phyloP scores from a whole-genome alignment of 2,888 invertebrate genomes.

The Drosophila histrio region DNA sequence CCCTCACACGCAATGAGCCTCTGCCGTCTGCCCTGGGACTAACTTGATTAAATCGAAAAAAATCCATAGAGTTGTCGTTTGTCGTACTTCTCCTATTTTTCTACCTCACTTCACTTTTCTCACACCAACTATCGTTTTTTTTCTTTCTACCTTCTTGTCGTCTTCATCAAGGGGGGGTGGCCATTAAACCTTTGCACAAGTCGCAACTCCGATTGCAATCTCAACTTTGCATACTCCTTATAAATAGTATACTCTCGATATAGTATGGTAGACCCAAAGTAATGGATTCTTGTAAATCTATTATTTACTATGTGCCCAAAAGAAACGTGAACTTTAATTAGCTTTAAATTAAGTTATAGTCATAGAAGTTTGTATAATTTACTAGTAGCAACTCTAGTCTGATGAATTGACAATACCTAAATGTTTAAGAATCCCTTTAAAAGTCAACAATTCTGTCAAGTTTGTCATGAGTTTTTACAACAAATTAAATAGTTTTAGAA shows the following conservation, averaged over 20 bases:
- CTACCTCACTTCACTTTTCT: not conserved
- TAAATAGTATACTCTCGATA: not conserved
- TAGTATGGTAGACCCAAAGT: not conserved
- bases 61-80: constrained; percentile 43
- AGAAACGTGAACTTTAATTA: not conserved
- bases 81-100: not conserved
- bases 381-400: not conserved
- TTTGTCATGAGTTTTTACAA: too few relatives aligned
- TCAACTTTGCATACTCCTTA: constrained; percentile 27
- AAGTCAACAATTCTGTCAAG: too few relatives aligned
- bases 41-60: constrained; percentile 59
- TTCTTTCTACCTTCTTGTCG: constrained; percentile 3
- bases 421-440: too few relatives aligned
- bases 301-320: not conserved
- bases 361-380: not conserved
- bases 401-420: not conserved
- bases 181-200: constrained; percentile 59
- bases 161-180: constrained; percentile 35
- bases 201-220: constrained; percentile 56
- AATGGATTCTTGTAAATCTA: constrained; percentile 7
- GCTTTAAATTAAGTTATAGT: not conserved
- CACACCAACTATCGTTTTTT: not conserved
- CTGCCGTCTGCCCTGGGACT: not conserved
- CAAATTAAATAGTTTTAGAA: too few relatives aligned
- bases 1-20: constrained; percentile 49